These are phyloP conservation scores for Melopsittacus undulatus DNA, from an alignment of 2,797 vertebrate genomes.

Conservation along the genomic window DNA sequence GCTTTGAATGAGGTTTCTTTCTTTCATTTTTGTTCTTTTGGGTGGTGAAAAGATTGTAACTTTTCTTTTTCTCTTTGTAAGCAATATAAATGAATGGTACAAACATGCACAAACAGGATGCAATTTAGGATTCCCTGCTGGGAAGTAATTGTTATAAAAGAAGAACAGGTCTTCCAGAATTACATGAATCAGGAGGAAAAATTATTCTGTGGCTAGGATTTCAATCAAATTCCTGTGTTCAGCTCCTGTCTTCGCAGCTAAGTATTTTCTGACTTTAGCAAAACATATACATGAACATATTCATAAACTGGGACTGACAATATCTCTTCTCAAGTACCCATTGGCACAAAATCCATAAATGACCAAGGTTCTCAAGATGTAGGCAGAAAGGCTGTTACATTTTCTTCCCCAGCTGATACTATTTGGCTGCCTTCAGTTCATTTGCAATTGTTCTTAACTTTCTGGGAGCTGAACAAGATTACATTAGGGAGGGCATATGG, in stretches of 20 bases:
- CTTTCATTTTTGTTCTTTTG: not conserved
- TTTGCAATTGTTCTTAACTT: not conserved
- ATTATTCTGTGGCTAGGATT: not conserved
- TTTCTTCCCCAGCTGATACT: not conserved
- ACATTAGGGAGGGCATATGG: not conserved
- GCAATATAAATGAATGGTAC: not conserved
- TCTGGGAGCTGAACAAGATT: not conserved
- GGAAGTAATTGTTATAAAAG: not conserved
- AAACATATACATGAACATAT: not conserved
- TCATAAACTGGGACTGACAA: not conserved
- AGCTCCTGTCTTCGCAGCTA: not conserved
- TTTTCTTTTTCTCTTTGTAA: too few species aligned
- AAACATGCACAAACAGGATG: not conserved
- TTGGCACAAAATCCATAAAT: not conserved
- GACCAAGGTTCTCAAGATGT: not conserved
- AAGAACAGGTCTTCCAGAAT: not conserved
- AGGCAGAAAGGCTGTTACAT: not conserved
- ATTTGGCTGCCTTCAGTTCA: not conserved
- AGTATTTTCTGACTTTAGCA: not conserved
- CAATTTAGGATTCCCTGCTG: not conserved
- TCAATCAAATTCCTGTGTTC: not conserved
- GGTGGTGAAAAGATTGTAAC: not conserved
- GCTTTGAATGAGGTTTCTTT: not conserved
- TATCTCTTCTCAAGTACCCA: not conserved
- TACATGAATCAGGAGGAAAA: not conserved